phyloP scores from a whole-genome alignment of 2,113 vertebrate genomes.

The Phoenicopterus ruber region DNA sequence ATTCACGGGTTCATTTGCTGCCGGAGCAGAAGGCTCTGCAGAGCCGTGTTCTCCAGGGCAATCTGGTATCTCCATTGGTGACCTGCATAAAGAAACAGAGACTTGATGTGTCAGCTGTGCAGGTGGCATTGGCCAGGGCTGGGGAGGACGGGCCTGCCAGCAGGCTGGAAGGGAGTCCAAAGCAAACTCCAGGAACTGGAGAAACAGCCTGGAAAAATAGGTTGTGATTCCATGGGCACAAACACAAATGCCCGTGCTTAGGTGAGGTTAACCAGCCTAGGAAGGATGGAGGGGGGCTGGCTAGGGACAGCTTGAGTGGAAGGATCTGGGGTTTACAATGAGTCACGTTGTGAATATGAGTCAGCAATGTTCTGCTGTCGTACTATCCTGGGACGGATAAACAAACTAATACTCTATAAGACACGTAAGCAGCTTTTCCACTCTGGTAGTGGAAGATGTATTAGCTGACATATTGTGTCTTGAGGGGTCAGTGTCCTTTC shows the following conservation, averaged over 20 bases:
- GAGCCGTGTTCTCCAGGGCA: neutral
- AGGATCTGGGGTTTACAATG: neutral
- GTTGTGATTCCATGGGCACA: neutral
- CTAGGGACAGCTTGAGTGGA: neutral
- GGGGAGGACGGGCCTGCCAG: neutral
- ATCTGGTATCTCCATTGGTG: neutral
- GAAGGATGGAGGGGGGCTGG: neutral
- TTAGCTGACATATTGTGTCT: neutral
- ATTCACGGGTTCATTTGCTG: neutral
- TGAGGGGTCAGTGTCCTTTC: neutral
- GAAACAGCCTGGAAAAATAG: neutral
- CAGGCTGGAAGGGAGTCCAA: neutral
- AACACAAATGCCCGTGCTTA: neutral
- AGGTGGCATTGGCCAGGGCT: neutral
- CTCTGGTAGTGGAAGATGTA: neutral
- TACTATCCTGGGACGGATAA: neutral
- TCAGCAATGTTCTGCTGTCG: neutral
- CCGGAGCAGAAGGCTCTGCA: neutral
- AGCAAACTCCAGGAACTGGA: neutral
- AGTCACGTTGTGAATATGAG: neutral
- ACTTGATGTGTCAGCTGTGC: neutral
- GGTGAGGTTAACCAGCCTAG: neutral
- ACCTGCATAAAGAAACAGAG: neutral
- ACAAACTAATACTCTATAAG: neutral
- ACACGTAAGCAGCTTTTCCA: neutral